Conservation (phyloP, 1,140 invertebrate species). For the Bradynema listronoti region DNA sequence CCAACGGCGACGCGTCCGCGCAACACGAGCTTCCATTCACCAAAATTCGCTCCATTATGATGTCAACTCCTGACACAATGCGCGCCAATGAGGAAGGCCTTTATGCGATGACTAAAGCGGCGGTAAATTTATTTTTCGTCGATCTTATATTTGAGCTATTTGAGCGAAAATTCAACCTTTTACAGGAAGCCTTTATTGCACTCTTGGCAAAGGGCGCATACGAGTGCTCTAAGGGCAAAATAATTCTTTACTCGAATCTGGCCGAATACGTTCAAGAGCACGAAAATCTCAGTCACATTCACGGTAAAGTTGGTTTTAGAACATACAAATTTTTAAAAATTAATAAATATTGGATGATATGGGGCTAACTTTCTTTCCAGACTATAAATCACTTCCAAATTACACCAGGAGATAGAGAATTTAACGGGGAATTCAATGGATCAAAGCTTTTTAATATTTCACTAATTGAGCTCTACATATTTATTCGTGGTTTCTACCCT, state of each 20-base stretch:
- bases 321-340: neutral
- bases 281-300: constrained; percentile 23
- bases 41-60: constrained; percentile 20
- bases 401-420: too few relatives aligned
- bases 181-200: constrained; percentile 19
- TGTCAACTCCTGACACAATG: constrained; percentile 7
- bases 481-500: too few relatives aligned
- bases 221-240: constrained; percentile 1
- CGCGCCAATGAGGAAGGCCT: constrained; percentile 15
- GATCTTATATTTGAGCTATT: neutral
- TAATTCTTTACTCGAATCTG: constrained; percentile 14
- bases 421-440: too few relatives aligned
- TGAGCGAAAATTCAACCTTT: neutral
- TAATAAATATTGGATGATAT: neutral
- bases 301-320: constrained; percentile 8
- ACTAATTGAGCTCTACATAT: too few relatives aligned
- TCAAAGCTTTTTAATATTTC: too few relatives aligned
- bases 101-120: constrained; percentile 23
- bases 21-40: constrained; percentile 10
- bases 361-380: neutral
- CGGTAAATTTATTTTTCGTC: constrained; percentile 2
- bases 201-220: constrained; percentile 17
- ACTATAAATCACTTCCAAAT: too few relatives aligned
- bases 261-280: constrained; percentile 12
- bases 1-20: neutral